These are phyloP conservation scores for Ptilonorhynchus violaceus DNA, from an alignment of 2,113 vertebrate species.

Conservation along the genomic window DNA sequence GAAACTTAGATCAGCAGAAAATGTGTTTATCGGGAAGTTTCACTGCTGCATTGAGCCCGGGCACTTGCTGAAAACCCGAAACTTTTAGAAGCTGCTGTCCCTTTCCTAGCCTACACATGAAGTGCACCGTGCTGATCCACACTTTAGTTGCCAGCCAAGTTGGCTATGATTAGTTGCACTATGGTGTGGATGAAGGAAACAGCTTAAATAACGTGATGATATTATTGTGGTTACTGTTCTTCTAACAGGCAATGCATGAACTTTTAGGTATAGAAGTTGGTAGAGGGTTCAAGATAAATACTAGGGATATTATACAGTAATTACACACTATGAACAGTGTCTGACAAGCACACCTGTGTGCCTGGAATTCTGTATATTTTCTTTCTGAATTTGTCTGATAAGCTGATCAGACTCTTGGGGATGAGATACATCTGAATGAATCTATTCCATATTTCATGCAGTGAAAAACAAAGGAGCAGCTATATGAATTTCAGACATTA, in stretches of 20 bases:
- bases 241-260: not conserved
- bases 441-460: not conserved
- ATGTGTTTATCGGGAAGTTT: not conserved
- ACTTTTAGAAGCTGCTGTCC: not conserved
- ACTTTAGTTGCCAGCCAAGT: not conserved
- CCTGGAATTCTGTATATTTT: not conserved
- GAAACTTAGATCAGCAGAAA: not conserved
- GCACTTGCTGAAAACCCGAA: not conserved
- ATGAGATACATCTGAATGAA: not conserved
- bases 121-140: rapidly evolving
- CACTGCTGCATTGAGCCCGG: not conserved
- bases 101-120: not conserved
- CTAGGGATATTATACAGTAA: not conserved
- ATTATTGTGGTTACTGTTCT: not conserved
- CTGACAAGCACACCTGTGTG: not conserved
- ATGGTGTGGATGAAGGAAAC: not conserved
- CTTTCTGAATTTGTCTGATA: not conserved
- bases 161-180: not conserved
- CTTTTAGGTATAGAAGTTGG: not conserved
- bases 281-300: not conserved
- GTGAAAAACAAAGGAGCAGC: not conserved
- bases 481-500: not conserved
- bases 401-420: not conserved
- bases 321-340: not conserved
- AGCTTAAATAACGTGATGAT: not conserved